A percentile compares a stretch with the other conserved stretches of the same genome.
Conservation (phyloP, 2,888 invertebrate species). For the Onchidella celtica region DNA sequence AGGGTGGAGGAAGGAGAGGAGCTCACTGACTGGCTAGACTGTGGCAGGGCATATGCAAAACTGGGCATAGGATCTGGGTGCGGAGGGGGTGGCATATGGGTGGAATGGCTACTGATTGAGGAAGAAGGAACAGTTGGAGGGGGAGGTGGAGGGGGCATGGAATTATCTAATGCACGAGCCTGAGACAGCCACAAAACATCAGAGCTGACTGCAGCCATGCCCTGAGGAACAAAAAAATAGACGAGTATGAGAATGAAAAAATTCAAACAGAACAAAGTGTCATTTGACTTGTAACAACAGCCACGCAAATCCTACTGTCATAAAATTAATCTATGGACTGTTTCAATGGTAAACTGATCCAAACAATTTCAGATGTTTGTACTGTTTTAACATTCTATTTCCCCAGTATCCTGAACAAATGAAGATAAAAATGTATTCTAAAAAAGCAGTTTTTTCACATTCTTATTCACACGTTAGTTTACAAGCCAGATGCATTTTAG, state of each 20-base stretch:
- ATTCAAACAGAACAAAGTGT: neutral
- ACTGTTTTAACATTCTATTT: no score
- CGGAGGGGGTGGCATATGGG: neutral
- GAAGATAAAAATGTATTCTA: no score
- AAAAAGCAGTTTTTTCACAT: no score
- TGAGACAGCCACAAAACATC: conserved; percentile 56
- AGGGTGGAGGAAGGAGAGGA: conserved; percentile 40
- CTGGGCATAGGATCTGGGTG: conserved; percentile 25
- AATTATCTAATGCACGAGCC: conserved; percentile 53
- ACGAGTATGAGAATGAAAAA: no score
- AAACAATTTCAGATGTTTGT: no score
- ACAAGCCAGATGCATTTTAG: no score
- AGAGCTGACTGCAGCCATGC: conserved; percentile 19
- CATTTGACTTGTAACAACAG: neutral
- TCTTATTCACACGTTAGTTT: no score
- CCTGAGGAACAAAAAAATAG: conserved; percentile 25
- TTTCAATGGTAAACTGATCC: no score
- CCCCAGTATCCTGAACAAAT: no score
- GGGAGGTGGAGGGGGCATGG: conserved; percentile 52
- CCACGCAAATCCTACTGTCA: no score
- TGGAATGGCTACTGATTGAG: conserved; percentile 39
- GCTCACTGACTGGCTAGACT: conserved; percentile 45
- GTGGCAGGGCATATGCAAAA: conserved; percentile 34
- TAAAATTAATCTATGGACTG: no score
- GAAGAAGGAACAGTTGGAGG: conserved; percentile 28